These are phyloP conservation scores for Trachops cirrhosus DNA, from an alignment of 2,797 vertebrate species.

Conservation along the genomic window DNA sequence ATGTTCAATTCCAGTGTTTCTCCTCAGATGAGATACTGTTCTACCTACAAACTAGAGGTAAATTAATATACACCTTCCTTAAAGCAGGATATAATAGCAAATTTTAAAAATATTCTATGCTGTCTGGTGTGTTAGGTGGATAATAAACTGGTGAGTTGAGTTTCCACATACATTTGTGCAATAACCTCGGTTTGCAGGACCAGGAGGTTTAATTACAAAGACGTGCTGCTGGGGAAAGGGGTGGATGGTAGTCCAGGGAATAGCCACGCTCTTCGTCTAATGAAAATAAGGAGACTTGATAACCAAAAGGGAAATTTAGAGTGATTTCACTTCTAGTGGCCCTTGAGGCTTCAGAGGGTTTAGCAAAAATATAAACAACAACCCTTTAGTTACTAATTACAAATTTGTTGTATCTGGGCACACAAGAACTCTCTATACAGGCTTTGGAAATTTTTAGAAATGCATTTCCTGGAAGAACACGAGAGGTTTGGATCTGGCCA, in stretches of 20 bases:
- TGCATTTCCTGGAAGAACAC: slow-evolving; percentile 42
- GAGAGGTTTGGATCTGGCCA: slow-evolving; percentile 5
- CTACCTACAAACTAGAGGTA: not conserved
- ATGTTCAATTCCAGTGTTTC: not conserved
- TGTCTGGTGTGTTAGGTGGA: not conserved
- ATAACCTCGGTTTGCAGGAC: not conserved
- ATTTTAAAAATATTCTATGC: not conserved
- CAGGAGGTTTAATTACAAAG: not conserved
- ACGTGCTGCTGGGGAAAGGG: not conserved
- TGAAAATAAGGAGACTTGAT: not conserved
- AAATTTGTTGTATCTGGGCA: not conserved
- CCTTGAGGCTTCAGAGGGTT: not conserved
- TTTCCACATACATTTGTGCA: not conserved
- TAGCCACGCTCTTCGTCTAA: not conserved
- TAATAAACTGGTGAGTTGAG: not conserved
- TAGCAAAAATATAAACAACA: not conserved
- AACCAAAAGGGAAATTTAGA: not conserved
- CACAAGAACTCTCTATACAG: not conserved
- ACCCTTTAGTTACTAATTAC: not conserved
- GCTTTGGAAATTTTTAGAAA: slow-evolving; percentile 43
- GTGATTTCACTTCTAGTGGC: slow-evolving; percentile 8
- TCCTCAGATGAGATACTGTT: not conserved
- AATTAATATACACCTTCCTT: not conserved
- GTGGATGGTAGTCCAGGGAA: not conserved
- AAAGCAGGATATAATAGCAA: not conserved